A percentile compares a stretch with the other conserved stretches of the same genome.
These are phyloP conservation scores for silkworm (Bombyx mori) DNA, from an alignment of 1,140 invertebrate genomes.

Conservation along the genomic window ASM3026992v2 NC_085110.1:12381001-12381500, in stretches of 20 bases:
- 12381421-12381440: conserved; percentile 24
- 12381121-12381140: too few species aligned
- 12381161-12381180: too few species aligned
- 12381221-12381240: too few species aligned
- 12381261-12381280: conserved; percentile 44
- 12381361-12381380: conserved; percentile 61
- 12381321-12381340: conserved; percentile 55
- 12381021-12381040: too few species aligned
- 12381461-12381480: conserved; percentile 17
- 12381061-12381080: too few species aligned
- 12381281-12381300: conserved; percentile 42
- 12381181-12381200: too few species aligned
- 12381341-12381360: conserved; percentile 66
- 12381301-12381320: conserved; percentile 38
- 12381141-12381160: too few species aligned
- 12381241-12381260: background rate
- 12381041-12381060: too few species aligned
- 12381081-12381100: too few species aligned
- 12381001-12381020: too few species aligned
- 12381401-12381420: conserved; percentile 32
- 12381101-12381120: too few species aligned
- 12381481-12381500: background rate
- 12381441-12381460: conserved; percentile 14
- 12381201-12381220: too few species aligned
- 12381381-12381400: conserved; percentile 50